Conservation (phyloP, 2,888 invertebrate genomes). For the Nemurella pictetii region DNA sequence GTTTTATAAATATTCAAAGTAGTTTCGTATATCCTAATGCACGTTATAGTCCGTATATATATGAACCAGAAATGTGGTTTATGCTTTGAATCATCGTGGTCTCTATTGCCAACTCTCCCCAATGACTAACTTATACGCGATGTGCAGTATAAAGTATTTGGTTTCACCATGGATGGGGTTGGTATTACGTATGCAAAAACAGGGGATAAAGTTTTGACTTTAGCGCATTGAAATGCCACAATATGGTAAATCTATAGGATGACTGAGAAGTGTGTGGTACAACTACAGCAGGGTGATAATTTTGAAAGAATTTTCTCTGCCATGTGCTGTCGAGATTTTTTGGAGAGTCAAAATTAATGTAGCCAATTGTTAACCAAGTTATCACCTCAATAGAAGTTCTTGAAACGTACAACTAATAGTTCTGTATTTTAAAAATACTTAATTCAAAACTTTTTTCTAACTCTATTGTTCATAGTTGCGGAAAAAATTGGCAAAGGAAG, state of each 20-base stretch:
- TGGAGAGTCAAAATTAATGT: not conserved
- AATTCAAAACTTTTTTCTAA: not conserved
- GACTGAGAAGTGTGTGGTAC: not conserved
- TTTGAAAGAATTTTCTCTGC: not conserved
- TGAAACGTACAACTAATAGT: not conserved
- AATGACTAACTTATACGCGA: conserved; percentile 9
- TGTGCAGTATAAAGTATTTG: conserved; percentile 5
- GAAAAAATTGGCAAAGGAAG: not conserved
- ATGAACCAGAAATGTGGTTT: not conserved
- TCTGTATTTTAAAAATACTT: not conserved
- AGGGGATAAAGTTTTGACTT: conserved; percentile 15
- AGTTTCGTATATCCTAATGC: conserved; percentile 1
- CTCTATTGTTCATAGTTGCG: not conserved
- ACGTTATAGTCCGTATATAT: not conserved
- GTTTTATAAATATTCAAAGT: conserved; percentile 14
- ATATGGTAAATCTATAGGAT: not conserved
- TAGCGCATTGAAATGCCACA: not conserved
- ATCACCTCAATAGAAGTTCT: not conserved
- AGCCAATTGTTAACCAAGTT: not conserved
- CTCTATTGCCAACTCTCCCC: not conserved
- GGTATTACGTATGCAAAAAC: conserved; percentile 14
- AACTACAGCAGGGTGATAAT: not conserved
- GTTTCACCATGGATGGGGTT: not conserved
- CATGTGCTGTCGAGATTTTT: not conserved
- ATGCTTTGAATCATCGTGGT: not conserved